These are phyloP conservation scores for Drosophila kurseongensis DNA, from an alignment of 1,140 invertebrate genomes.

Conservation along the genomic window DNA sequence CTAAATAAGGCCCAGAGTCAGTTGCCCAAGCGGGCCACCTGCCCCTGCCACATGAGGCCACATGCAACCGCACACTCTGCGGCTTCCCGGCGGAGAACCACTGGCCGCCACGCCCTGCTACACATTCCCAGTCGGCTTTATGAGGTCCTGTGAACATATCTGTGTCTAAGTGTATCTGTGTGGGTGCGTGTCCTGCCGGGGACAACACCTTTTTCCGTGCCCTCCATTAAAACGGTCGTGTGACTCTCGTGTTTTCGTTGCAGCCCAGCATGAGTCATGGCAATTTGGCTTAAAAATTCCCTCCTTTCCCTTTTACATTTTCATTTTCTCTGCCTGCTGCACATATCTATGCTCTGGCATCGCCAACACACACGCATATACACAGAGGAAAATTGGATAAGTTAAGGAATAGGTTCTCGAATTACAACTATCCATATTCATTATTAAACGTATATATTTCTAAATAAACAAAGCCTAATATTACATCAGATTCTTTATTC, in stretches of 20 bases:
- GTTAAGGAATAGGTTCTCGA: not conserved
- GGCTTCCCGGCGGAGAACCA: slow-evolving; percentile 62
- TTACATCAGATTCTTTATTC: too few relatives aligned
- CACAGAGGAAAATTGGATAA: slow-evolving; percentile 4
- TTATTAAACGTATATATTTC: too few relatives aligned
- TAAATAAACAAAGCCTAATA: too few relatives aligned
- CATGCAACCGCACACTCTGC: slow-evolving; percentile 75
- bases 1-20: slow-evolving; percentile 32
- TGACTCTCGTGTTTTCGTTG: slow-evolving; percentile 38
- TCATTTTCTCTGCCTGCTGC: slow-evolving; percentile 17
- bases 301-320: slow-evolving; percentile 29
- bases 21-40: slow-evolving; percentile 16
- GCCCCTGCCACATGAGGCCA: slow-evolving; percentile 53
- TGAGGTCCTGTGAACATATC: slow-evolving; percentile 34
- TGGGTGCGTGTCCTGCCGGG: slow-evolving; percentile 48
- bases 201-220: slow-evolving; percentile 64
- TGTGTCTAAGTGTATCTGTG: slow-evolving; percentile 17
- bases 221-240: slow-evolving; percentile 43
- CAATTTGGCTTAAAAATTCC: slow-evolving; percentile 55
- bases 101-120: slow-evolving; percentile 62
- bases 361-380: slow-evolving; percentile 34
- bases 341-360: slow-evolving; percentile 48
- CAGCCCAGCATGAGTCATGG: slow-evolving; percentile 55
- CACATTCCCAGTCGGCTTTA: slow-evolving; percentile 69
- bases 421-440: not conserved